These are phyloP conservation scores for Nebria ingens DNA, from an alignment of 1,140 invertebrate genomes.

Conservation along the genomic window DNA sequence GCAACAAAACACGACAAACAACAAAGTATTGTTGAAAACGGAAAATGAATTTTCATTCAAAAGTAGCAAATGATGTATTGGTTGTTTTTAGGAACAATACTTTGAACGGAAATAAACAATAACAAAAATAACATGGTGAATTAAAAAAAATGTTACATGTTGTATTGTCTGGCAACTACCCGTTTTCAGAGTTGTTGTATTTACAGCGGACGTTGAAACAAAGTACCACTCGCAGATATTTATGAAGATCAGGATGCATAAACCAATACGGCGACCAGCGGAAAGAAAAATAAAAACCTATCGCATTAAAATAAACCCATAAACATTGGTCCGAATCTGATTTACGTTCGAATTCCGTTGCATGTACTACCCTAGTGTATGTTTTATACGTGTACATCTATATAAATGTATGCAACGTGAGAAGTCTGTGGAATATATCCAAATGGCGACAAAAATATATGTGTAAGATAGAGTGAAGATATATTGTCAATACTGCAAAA, in stretches of 20 bases:
- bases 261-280: not conserved
- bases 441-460: too few species aligned
- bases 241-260: constrained; percentile 5
- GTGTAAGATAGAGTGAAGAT: too few species aligned
- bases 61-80: not conserved
- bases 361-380: too few species aligned
- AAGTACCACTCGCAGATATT: constrained; percentile 7
- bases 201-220: constrained; percentile 5
- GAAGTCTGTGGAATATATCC: not conserved
- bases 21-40: not conserved
- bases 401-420: constrained; percentile 4
- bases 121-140: not conserved
- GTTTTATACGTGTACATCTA: too few species aligned
- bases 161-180: constrained; percentile 4
- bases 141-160: not conserved
- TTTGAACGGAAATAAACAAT: not conserved
- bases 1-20: too few species aligned
- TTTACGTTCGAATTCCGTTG: not conserved
- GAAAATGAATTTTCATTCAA: not conserved
- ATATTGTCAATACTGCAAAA: too few species aligned
- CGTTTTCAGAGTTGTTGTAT: not conserved
- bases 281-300: constrained; percentile 3
- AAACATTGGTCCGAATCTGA: constrained; percentile 1
- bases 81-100: constrained; percentile 2
- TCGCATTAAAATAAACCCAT: constrained; percentile 8